A percentile compares a stretch with the other conserved stretches of the same genome.
These are phyloP conservation scores for Ptyas mucosa DNA, from an alignment of 2,113 vertebrate species.

Conservation along the genomic window DNA sequence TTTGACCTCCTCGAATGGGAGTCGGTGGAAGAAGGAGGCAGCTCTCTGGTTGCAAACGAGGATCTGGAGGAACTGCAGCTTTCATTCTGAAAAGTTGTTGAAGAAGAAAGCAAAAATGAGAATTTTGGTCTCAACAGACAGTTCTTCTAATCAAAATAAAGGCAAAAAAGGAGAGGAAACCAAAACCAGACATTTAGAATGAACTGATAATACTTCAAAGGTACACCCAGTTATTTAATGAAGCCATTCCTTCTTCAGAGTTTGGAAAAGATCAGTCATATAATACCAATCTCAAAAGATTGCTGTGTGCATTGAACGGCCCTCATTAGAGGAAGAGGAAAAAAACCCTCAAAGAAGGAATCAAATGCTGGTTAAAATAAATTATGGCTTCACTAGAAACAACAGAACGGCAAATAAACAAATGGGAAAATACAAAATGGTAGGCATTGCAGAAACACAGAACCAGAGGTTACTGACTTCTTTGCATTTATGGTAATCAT, in stretches of 20 bases:
- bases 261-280: background rate
- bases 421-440: background rate
- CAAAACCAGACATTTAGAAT: background rate
- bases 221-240: background rate
- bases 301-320: background rate
- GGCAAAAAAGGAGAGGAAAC: background rate
- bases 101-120: slow-evolving; percentile 5
- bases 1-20: slow-evolving; percentile 83
- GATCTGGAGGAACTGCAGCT: slow-evolving; percentile 74
- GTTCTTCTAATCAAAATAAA: background rate
- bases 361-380: background rate
- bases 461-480: background rate
- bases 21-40: slow-evolving; percentile 87
- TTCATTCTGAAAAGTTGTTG: slow-evolving; percentile 55
- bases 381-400: background rate
- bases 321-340: background rate
- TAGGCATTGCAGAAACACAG: background rate
- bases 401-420: background rate
- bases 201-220: background rate
- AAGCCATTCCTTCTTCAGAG: background rate
- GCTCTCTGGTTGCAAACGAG: slow-evolving; percentile 86
- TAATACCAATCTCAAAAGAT: background rate
- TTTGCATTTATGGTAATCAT: background rate
- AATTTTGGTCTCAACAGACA: background rate
- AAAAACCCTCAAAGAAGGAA: too few relatives aligned